A percentile compares a stretch with the other conserved stretches of the same genome.
These are phyloP conservation scores for Zaprionus tsacasi DNA, from an alignment of 1,140 invertebrate genomes.

Conservation along the genomic window DNA sequence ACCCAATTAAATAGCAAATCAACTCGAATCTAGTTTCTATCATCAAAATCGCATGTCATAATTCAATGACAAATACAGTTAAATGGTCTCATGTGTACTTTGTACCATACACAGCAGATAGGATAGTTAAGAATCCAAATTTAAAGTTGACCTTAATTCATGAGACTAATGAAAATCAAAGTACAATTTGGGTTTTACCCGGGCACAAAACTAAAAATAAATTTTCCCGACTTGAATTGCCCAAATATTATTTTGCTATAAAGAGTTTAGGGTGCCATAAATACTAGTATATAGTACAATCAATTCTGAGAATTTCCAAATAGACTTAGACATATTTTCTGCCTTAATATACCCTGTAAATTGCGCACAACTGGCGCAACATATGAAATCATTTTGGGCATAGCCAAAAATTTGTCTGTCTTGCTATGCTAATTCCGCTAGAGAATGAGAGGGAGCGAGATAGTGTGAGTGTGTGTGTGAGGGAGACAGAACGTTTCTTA, in stretches of 20 bases:
- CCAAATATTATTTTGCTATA: background rate
- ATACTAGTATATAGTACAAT: background rate
- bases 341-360: background rate
- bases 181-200: conserved; percentile 1
- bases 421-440: conserved; percentile 39
- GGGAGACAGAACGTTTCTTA: conserved; percentile 56
- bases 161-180: background rate
- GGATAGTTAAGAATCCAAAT: background rate
- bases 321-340: background rate
- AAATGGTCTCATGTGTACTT: background rate
- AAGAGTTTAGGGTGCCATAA: background rate
- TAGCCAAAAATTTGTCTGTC: background rate
- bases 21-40: conserved; percentile 12
- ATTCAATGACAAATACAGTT: background rate
- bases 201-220: conserved; percentile 13
- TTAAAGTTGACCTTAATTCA: background rate
- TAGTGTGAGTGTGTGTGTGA: too few species aligned
- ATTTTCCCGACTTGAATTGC: background rate
- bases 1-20: background rate
- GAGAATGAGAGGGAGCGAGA: background rate
- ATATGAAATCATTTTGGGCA: background rate
- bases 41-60: background rate
- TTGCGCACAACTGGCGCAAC: background rate
- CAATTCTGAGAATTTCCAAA: background rate
- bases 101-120: background rate